Conservation (phyloP, 1,140 invertebrate species). For the Vanessa atalanta region DNA sequence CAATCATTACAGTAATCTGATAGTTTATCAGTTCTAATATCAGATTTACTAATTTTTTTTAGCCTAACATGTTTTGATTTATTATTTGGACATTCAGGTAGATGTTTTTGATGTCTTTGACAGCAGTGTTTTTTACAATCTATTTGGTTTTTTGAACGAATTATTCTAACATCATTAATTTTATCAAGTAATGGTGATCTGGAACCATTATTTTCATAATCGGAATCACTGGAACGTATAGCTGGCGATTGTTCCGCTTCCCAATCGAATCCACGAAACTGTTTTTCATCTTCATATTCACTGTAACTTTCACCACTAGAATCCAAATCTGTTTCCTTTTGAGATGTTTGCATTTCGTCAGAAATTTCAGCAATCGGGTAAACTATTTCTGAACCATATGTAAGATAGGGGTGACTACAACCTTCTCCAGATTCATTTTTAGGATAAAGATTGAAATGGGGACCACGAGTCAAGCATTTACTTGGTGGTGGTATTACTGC, state of each 20-base stretch:
- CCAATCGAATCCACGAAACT: slow-evolving; percentile 79
- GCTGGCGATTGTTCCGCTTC: slow-evolving; percentile 75
- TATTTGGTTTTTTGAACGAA: slow-evolving; percentile 67
- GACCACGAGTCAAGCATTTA: slow-evolving; percentile 84
- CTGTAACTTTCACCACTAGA: slow-evolving; percentile 79
- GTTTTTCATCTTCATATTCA: slow-evolving; percentile 82
- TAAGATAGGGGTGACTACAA: slow-evolving; percentile 83
- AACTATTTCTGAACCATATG: slow-evolving; percentile 88
- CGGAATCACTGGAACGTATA: slow-evolving; percentile 79
- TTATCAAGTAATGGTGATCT: slow-evolving; percentile 81
- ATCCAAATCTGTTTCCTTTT: slow-evolving; percentile 84
- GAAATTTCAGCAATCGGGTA: slow-evolving; percentile 92
- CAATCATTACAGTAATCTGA: slow-evolving; percentile 53
- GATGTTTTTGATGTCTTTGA: slow-evolving; percentile 62
- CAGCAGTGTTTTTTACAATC: slow-evolving; percentile 74
- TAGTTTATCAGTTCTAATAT: slow-evolving; percentile 52
- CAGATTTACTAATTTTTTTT: slow-evolving; percentile 72
- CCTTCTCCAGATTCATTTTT: slow-evolving; percentile 77
- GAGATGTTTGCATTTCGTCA: slow-evolving; percentile 88
- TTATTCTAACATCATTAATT: slow-evolving; percentile 64
- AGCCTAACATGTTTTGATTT: slow-evolving; percentile 74
- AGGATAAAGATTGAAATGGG: slow-evolving; percentile 84
- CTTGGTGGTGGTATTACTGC: slow-evolving; percentile 84
- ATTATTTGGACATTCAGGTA: slow-evolving; percentile 61
- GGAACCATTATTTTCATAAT: slow-evolving; percentile 83